These are phyloP conservation scores for Cosmia trapezina DNA, from an alignment of 2,888 invertebrate genomes.

Conservation along the genomic window DNA sequence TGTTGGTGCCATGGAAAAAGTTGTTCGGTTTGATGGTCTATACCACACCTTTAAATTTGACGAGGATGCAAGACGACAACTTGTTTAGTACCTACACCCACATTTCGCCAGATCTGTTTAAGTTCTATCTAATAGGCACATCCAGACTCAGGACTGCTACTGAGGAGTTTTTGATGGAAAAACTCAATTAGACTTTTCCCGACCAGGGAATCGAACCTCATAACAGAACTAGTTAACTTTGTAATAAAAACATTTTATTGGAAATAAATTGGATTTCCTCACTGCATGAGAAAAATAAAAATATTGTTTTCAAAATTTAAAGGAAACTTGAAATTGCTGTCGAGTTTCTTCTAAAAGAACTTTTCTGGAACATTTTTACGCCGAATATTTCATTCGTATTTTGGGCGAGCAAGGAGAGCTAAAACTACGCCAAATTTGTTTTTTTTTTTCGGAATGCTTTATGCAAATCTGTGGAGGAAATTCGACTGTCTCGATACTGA, in stretches of 20 bases:
- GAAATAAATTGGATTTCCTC: slow-evolving; percentile 2
- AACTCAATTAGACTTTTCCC: neutral
- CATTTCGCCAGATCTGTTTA: no score
- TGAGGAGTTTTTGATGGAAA: no score
- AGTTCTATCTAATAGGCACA: no score
- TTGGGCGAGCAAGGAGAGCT: neutral
- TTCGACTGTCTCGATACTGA: neutral
- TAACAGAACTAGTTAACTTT: neutral
- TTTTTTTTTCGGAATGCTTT: neutral
- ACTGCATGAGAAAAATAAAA: neutral
- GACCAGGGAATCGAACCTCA: neutral
- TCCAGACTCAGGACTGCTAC: no score
- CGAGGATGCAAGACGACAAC: no score
- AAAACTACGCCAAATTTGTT: neutral
- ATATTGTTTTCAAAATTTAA: slow-evolving; percentile 2
- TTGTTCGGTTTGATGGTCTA: no score
- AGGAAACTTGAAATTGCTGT: slow-evolving; percentile 16
- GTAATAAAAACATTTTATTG: neutral
- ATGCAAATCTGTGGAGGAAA: neutral
- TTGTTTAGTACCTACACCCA: no score
- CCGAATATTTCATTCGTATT: neutral
- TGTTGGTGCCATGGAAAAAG: no score
- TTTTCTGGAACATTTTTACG: neutral
- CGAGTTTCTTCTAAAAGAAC: neutral
- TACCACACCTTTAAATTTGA: no score